These are phyloP conservation scores for Drosophila melanica DNA, from an alignment of 1,140 invertebrate species.

Conservation along the genomic window DNA sequence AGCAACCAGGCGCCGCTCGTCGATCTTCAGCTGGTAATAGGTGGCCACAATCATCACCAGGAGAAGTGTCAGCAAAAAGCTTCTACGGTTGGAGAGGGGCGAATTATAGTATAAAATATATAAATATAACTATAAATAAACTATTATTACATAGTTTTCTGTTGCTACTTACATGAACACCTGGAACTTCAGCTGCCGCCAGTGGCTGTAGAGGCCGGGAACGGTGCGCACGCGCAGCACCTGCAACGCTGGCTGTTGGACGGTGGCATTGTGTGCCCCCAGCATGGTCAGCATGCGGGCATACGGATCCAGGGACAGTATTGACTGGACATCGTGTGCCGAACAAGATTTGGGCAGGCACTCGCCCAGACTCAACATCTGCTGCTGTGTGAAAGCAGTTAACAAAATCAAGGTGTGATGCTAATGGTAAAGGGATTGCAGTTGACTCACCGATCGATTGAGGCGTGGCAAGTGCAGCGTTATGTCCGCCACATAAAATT, in stretches of 20 bases:
- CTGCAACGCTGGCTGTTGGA: constrained; percentile 61
- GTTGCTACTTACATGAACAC: constrained; percentile 87
- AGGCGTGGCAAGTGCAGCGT: constrained; percentile 54
- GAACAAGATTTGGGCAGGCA: constrained; percentile 90
- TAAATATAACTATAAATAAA: no score
- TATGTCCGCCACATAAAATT: constrained; percentile 74
- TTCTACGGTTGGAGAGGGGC: constrained; percentile 60
- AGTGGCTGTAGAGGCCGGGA: constrained; percentile 88
- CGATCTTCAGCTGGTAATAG: constrained; percentile 71
- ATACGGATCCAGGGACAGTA: constrained; percentile 86
- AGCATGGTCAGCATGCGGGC: constrained; percentile 83
- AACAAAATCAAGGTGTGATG: no score
- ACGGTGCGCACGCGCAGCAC: constrained; percentile 88
- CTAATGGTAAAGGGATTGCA: no score
- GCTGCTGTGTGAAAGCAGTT: constrained; percentile 25
- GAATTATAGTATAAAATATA: no score
- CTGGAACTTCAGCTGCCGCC: constrained; percentile 88
- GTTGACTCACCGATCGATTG: constrained; percentile 61
- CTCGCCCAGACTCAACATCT: constrained; percentile 85
- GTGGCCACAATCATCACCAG: constrained; percentile 74
- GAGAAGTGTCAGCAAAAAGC: constrained; percentile 69
- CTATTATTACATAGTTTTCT: no score
- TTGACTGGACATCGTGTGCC: constrained; percentile 85
- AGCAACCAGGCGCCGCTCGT: constrained; percentile 53
- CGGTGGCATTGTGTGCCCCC: constrained; percentile 58